Base-by-base conservation (phyloP, 2,113 vertebrate genomes). In the Cephalopholis sonnerati region DNA sequence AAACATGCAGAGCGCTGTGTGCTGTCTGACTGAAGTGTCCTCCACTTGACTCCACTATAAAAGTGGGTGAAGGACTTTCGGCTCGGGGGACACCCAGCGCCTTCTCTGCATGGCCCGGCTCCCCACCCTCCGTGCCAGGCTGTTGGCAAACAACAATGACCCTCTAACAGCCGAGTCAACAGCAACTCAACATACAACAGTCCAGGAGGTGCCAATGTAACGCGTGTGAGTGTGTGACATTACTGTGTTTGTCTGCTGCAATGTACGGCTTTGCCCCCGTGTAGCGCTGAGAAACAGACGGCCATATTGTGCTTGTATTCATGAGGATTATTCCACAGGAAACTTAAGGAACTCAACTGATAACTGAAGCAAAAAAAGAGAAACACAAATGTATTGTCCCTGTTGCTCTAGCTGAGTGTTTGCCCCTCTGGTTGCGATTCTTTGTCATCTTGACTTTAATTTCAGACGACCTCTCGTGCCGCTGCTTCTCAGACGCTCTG, bases 111-210 rank as follows among this genome's bases (percentile, higher is more conserved):
- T 65, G 82, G 88, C 85, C 78, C 27, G 48, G 63, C 86, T 70
- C 77, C 39, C 69, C 78, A n/a, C 85, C 78, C 79, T 71, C 89
- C 44, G 90, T 92, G 84, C 87, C 87, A 90, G 88, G 88, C 90
- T 85, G 81, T 84, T 91, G 85, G 70, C 51, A 59, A 86, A 83
- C 83, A 94, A 95, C 93, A 94, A 93, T 91, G 88, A 87, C 80
- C 79, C 89, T 89, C 85, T 92, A 85, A 93, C 84, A 85, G 55
- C 80, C n/a, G 68, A 76, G 76, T 85, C 67, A 86, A 87, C 81
- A n/a, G 79, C 81, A 73, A 61, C 48, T 29, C 32, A 82, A 72
- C 80, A 66, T 50, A 68, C 73, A 79, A 27, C 67, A 55, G 80
- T 59, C 59, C 81, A 64, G 59, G 72, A 87, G 25, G 20, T 48